phyloP scores from a whole-genome alignment of 2,888 invertebrate species.

The Tortricodes alternella region DNA sequence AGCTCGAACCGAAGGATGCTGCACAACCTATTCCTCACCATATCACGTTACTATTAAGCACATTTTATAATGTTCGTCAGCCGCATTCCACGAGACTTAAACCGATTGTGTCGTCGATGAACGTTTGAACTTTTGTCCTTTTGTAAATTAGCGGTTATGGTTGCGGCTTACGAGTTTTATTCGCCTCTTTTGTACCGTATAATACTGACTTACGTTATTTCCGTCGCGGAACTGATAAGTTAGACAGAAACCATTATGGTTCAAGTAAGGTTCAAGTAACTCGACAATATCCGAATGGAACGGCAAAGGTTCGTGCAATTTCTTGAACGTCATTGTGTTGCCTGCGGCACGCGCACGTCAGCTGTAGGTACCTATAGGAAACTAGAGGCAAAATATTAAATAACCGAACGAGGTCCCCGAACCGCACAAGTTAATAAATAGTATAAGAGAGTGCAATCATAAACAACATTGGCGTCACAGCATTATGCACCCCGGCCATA shows the following conservation, averaged over 20 bases:
- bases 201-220: slow-evolving; percentile 17
- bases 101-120: slow-evolving; percentile 67
- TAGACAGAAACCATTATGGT: slow-evolving; percentile 13
- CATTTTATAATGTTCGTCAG: slow-evolving; percentile 60
- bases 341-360: slow-evolving; percentile 18
- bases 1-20: slow-evolving; percentile 43
- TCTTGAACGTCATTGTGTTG: slow-evolving; percentile 24
- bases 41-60: slow-evolving; percentile 68
- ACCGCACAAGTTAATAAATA: slow-evolving; percentile 67
- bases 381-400: slow-evolving; percentile 21
- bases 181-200: slow-evolving; percentile 31
- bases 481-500: slow-evolving; percentile 80
- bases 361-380: slow-evolving; percentile 12
- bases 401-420: slow-evolving; percentile 32
- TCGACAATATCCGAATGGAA: slow-evolving; percentile 7
- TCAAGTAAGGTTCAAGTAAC: too few species aligned
- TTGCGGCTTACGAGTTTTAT: slow-evolving; percentile 60
- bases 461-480: slow-evolving; percentile 63
- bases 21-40: slow-evolving; percentile 67
- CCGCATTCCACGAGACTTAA: slow-evolving; percentile 61
- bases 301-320: slow-evolving; percentile 23
- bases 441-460: slow-evolving; percentile 63
- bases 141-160: slow-evolving; percentile 74
- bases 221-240: slow-evolving; percentile 24
- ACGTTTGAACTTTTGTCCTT: slow-evolving; percentile 78